Percentiles rank a stretch among this genome's conserved stretches.
Evolutionary conservation across 2,888 invertebrate species (phyloP).

Genomic region (Tenthredo livida): DNA sequence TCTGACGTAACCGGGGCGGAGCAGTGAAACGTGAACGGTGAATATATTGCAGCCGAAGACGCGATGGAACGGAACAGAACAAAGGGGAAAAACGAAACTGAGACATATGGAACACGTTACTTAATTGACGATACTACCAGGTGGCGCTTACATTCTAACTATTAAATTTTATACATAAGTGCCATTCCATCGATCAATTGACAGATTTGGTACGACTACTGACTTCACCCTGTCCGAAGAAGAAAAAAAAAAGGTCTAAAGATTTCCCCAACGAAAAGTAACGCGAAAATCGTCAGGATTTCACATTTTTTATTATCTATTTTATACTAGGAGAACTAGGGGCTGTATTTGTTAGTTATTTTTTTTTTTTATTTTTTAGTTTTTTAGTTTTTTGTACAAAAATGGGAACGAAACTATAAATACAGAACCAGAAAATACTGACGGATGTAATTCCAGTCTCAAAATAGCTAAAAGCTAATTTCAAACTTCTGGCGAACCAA

Average conservation of each 20-base stretch:
- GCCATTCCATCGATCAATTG: not conserved
- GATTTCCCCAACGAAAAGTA: not conserved
- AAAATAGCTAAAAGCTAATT: constrained; percentile 29
- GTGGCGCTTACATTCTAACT: constrained; percentile 66
- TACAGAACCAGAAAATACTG: not conserved
- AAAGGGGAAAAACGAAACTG: constrained; percentile 19
- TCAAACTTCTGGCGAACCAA: constrained; percentile 1
- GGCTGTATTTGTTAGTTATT: not conserved
- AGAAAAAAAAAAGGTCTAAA: not conserved
- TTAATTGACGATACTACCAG: constrained; percentile 73
- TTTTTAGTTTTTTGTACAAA: not conserved
- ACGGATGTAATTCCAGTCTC: constrained; percentile 3
- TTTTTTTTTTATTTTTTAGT: too few relatives aligned
- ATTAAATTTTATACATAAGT: constrained; percentile 7
- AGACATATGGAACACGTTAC: constrained; percentile 66
- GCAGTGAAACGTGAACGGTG: constrained; percentile 41
- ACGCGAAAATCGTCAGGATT: not conserved
- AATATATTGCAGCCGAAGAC: constrained; percentile 37
- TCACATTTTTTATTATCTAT: not conserved
- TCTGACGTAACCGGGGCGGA: constrained; percentile 16
- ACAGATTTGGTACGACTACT: not conserved
- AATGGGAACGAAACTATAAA: not conserved
- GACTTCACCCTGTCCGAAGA: not conserved
- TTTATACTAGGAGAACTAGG: too few relatives aligned
- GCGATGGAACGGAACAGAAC: constrained; percentile 24